Evolutionary conservation across 1,140 invertebrate genomes (phyloP), one percentile per base, ranked within the genome.

Genomic region (Nasonia longicornis): DNA sequence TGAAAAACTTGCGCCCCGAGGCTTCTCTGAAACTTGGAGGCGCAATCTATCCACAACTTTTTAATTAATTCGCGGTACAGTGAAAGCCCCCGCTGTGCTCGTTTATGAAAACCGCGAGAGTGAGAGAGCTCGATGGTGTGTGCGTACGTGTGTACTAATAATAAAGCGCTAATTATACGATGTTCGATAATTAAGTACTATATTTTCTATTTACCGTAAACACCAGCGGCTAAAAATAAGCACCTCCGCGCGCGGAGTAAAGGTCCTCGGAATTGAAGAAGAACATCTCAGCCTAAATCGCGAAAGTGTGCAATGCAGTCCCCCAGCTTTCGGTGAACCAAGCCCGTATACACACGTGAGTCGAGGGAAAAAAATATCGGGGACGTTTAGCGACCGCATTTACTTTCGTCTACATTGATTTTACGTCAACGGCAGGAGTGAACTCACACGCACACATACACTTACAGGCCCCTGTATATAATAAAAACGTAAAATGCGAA

Each of bases 331-430:
- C 38, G 38, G 38, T 10, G 38, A 42, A 42, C 38, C 10, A 8
- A 42, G 38, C 7, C 38, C 38, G 38, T 8, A 42, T 11, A 10
- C 1, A 42, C 38, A 42, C 38, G 8, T 35, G 38, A 7, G 38
- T 8, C 10, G 38, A 42, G 48, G 48, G 11, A 52, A 20, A 52
- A 26, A 52, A 3, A 58, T 20, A 58, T 20, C 26, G 64, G 64
- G 29, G 26, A 31, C 29, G 22, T 67, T 77, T 70, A 70, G 66
- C 16, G 20, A 2, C 1, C 1, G 67, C 38, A 10, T 70, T 78
- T 78, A 52, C 35, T 35, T 14, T 38, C 12, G 26, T 22, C 31
- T 35, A 20, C 76, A 78, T 76, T 76, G 74, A 76, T 78, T 78
- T 78, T 78, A 78, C 58, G 76, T 42, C 76, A 70, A 71, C 45